These are phyloP conservation scores for Trichopria drosophilae DNA, from an alignment of 2,888 invertebrate species.

Conservation along the genomic window DNA sequence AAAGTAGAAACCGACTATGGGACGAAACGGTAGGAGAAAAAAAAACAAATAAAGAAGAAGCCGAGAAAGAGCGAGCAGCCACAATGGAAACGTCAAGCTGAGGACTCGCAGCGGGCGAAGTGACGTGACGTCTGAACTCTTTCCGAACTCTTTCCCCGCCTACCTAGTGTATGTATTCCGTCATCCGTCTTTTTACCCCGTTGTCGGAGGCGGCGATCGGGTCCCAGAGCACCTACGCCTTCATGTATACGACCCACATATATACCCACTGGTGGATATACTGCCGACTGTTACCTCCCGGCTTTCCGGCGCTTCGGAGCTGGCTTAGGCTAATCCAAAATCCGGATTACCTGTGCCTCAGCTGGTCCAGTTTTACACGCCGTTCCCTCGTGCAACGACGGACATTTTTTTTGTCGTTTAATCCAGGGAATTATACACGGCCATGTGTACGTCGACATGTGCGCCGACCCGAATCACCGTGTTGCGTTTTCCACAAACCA, in stretches of 20 bases:
- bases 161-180: conserved; percentile 18
- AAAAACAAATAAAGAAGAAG: too few relatives aligned
- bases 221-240: too few relatives aligned
- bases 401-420: too few relatives aligned
- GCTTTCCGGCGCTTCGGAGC: conserved; percentile 37
- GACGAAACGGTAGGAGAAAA: too few relatives aligned
- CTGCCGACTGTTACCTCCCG: too few relatives aligned
- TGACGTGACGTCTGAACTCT: conserved; percentile 34
- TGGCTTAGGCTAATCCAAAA: conserved; percentile 55
- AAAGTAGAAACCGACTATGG: too few relatives aligned
- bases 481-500: too few relatives aligned
- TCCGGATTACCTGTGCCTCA: conserved; percentile 55
- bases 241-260: too few relatives aligned
- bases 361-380: conserved; percentile 46
- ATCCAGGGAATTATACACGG: conserved; percentile 33
- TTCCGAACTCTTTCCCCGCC: neutral
- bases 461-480: too few relatives aligned
- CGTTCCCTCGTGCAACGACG: conserved; percentile 36
- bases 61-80: conserved; percentile 24
- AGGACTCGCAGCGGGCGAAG: conserved; percentile 34
- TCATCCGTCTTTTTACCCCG: conserved; percentile 15
- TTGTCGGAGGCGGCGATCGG: conserved; percentile 2
- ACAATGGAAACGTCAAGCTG: conserved; percentile 42
- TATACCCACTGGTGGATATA: too few relatives aligned
- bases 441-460: conserved; percentile 16